A percentile compares a stretch with the other conserved stretches of the same genome.
Evolutionary conservation across 2,113 vertebrate genomes (phyloP).

Genomic region (Corythornis vintsioides): DNA sequence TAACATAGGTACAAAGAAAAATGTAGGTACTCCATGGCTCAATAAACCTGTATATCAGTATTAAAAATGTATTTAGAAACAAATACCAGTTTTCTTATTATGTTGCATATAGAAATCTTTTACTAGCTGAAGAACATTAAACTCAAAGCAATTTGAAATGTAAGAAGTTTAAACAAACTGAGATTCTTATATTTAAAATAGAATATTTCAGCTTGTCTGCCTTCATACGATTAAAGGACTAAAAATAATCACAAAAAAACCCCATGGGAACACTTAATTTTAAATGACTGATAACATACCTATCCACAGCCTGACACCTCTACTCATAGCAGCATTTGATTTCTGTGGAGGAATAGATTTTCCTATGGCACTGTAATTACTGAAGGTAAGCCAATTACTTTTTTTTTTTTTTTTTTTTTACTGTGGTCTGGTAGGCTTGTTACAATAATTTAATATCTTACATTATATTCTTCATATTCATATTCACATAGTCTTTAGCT

Average conservation of each 20-base stretch:
- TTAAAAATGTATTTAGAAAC: background rate
- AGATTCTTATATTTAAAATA: background rate
- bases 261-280: background rate
- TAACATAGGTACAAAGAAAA: background rate
- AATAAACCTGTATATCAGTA: background rate
- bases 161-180: background rate
- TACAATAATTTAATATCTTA: background rate
- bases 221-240: background rate
- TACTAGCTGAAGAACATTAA: background rate
- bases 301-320: background rate
- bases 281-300: background rate
- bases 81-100: background rate
- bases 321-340: background rate
- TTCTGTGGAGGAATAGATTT: background rate
- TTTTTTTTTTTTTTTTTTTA: background rate
- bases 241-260: background rate
- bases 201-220: background rate
- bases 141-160: background rate
- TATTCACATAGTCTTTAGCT: background rate
- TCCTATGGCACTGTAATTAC: background rate
- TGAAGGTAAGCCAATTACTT: background rate
- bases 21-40: fast-evolving
- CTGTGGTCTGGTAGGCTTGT: background rate
- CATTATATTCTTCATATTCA: background rate
- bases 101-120: background rate